Base-by-base conservation (phyloP, 2,113 vertebrate species). In the Equus quagga region DNA sequence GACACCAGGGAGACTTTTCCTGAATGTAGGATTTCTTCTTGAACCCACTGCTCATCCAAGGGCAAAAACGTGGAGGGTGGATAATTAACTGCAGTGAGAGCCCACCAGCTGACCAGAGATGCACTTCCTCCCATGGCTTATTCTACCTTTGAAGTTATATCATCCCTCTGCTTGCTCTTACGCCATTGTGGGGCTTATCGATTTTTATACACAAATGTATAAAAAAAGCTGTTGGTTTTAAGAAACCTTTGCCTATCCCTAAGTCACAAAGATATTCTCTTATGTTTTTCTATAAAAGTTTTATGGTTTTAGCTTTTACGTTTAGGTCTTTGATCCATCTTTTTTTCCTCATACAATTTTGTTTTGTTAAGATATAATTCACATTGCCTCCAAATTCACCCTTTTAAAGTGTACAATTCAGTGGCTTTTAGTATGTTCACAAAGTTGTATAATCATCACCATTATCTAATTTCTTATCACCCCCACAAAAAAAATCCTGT, bases 151-250 rank as follows among this genome's bases (percentile, higher is more conserved):
- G 60, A 89, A 86, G 64, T 80, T 80, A 60, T 26, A 46, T 73
- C 12, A 28, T 79, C 41, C 54, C 19, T 91, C 13, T 69, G 51
- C 54, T 76, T 87, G 5, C 21, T 92, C 70, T 67, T 62, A 44
- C 5, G 19, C 26, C 11, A 33, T 62, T 23, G 1, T 28, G 51
- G 23, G 28, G 67, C 92, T 79, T 82, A 96, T 28, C 60, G n/a
- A 6, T 67, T 78, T 94, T 85, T 92, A 88, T 60, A 88, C 13
- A 81, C 26, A 93, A 87, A 67, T 31, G 9, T 60, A 15, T n/a
- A 19, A n/a, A 24, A 51, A 62, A 87, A 60, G 24, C 18, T 92
- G 5, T 69, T 96, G 31, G 51, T 79, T 96, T 98, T 89, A 78
- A 93, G 89, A 67, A 82, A 89, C 17, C 49, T 67, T 89, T 86